Base-by-base conservation (phyloP, 2,113 vertebrate genomes). In the Pagrus major region DNA sequence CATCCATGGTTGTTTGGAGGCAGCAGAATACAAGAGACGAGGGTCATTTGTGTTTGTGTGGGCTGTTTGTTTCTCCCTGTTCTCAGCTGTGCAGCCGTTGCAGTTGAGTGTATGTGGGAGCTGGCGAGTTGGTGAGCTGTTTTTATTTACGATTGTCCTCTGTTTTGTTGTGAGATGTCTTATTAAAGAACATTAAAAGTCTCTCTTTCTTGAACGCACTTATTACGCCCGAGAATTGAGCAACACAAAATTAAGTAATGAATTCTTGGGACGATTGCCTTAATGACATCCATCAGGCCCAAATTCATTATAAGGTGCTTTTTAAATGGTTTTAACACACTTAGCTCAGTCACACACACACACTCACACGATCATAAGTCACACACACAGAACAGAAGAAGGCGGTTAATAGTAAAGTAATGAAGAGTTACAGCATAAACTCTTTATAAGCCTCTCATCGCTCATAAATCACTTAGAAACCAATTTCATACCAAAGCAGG, bases 351-450 rank as follows among this genome's bases (percentile, higher is more conserved):
- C 46, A 23, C 42, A 25, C 78, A 35, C 47, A 46, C 76, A 56
- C 66, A 46, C 74, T 65, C 56, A 47, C 67, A 72, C 8, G 6
- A 42, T 25, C 67, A 80, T 29, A 80, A 64, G 25, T 59, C 41
- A 61, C 20, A 81, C 52, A 67, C 56, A 71, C 41, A 64, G 49
- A 81, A 66, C 68, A 79, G 74, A 81, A 71, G 71, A 66, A 55
- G 46, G 68, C 74, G 70, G 78, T 78, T 85, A 86, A 91, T 66
- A 66, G 63, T 74, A 37, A 68, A 74, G 84, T 86, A 76, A 88
- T 88, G 77, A 88, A 85, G 80, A 88, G 72, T 88, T 88, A 82
- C 58, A 18, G 72, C 65, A 78, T 76, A 76, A 88, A 88, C 76
- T 81, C 86, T 76, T 86, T 77, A 80, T 79, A 69, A 83, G 71